A percentile compares a stretch with the other conserved stretches of the same genome.
phyloP scores from a whole-genome alignment of 2,888 invertebrate genomes.

The Tetranychus piercei region DNA sequence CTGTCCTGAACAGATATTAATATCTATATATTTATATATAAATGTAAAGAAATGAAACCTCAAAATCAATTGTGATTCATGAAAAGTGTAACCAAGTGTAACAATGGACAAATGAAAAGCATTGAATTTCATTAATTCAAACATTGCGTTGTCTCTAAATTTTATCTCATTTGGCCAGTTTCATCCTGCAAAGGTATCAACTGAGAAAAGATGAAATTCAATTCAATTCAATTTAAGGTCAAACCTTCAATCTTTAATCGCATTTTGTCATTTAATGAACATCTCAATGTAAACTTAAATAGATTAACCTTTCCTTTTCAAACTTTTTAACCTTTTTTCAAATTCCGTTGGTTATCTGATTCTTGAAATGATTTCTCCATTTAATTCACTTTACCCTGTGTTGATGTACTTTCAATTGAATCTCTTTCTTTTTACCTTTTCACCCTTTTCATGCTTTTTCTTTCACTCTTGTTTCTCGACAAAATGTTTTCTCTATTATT shows the following conservation, averaged over 20 bases:
- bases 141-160: background rate
- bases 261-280: background rate
- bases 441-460: too few species aligned
- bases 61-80: too few species aligned
- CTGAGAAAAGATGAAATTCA: background rate
- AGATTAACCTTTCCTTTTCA: too few species aligned
- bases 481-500: too few species aligned
- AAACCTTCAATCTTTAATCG: conserved; percentile 10
- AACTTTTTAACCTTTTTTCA: too few species aligned
- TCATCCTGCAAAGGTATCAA: too few species aligned
- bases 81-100: background rate
- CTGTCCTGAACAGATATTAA: background rate
- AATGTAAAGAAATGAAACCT: background rate
- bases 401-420: too few species aligned
- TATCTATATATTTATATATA: background rate
- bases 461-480: too few species aligned
- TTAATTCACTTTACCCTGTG: too few species aligned
- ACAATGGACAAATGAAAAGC: background rate
- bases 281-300: background rate
- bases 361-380: too few species aligned
- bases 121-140: background rate
- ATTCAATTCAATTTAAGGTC: conserved; percentile 3
- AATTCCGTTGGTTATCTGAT: too few species aligned
- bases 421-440: too few species aligned
- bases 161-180: background rate